Evolutionary conservation across 2,888 invertebrate genomes (phyloP), one percentile per base, ranked within the genome.

Genomic region (Eupithecia subumbrata): DNA sequence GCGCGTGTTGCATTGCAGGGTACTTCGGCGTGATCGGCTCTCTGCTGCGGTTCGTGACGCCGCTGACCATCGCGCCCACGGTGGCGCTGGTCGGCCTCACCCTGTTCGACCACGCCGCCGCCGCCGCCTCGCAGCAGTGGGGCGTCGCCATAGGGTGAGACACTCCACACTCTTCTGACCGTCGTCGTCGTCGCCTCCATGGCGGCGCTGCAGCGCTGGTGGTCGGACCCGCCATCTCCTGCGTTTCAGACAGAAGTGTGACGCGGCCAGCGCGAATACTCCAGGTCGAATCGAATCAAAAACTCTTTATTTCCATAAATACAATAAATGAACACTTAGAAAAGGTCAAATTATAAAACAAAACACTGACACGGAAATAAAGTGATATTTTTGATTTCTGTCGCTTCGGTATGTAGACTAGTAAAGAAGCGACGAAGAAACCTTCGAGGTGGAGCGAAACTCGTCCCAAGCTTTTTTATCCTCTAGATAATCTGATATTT

Each of bases 151-250:
- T 96, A 22, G 96, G 97, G 98, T 98, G 89, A 95, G 95, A 7
- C 22, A 9, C 34, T 48, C 18, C 48, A 48, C 18, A 98, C 98
- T 0, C 98, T 98, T 0, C 90, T 98, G 76, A 97, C n/a, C n/a
- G n/a, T n/a, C n/a, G n/a, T n/a, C n/a, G n/a, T 98, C 0, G 97
- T 98, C 72, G 97, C 97, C 0, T 98, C 98, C 0, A 98, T 98
- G 0, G 97, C 98, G 11, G 37, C 37, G 96, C 97, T 0, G n/a
- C n/a, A n/a, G n/a, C n/a, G n/a, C 91, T 98, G 73, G 97, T 98
- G 73, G 97, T 98, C 76, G 98, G 98, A 97, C 86, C 97, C 87
- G 98, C 98, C 0, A 97, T 97, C 0, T 95, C 95, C n/a, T n/a
- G n/a, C n/a, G n/a, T n/a, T n/a, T n/a, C n/a, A n/a, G 9, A 40